Conservation (phyloP, 2,888 invertebrate genomes). For the Bimastos eiseni region DNA sequence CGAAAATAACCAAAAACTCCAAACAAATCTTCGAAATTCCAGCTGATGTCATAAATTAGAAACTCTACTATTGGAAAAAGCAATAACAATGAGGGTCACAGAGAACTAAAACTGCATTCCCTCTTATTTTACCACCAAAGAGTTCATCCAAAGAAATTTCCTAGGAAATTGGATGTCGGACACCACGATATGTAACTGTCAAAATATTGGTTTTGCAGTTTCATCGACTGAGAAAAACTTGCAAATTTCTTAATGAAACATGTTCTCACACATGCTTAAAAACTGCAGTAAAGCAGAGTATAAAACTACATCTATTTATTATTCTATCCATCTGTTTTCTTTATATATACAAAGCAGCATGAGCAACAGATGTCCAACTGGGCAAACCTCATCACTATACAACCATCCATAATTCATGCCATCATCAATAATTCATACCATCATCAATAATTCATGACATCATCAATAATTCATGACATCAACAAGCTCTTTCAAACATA, state of each 20-base stretch:
- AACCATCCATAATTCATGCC: neutral
- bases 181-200: neutral
- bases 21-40: neutral
- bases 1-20: neutral
- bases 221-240: neutral
- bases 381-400: too few species aligned
- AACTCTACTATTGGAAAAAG: neutral
- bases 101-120: neutral
- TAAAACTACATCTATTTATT: neutral
- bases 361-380: neutral
- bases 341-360: neutral
- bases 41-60: neutral
- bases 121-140: neutral
- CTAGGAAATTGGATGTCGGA: neutral
- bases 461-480: neutral
- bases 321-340: neutral
- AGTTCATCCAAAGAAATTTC: too few species aligned
- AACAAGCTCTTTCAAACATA: neutral
- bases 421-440: too few species aligned
- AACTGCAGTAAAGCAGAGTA: neutral
- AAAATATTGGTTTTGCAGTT: neutral
- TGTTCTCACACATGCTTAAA: neutral
- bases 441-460: too few species aligned
- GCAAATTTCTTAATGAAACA: neutral
- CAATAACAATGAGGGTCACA: neutral